Conservation (phyloP, 2,113 vertebrate species). For the Erinaceus europaeus region DNA sequence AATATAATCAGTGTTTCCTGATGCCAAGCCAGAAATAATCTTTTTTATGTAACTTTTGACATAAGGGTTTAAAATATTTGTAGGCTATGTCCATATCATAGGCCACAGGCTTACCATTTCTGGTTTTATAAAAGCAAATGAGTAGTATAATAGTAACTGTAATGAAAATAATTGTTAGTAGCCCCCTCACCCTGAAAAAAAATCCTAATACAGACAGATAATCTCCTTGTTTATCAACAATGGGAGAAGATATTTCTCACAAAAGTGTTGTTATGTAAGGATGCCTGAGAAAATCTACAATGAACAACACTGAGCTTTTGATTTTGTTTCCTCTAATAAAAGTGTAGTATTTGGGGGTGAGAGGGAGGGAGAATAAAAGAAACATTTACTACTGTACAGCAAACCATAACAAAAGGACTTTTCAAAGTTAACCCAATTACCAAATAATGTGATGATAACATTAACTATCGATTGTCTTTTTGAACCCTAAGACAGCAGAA, state of each 20-base stretch:
- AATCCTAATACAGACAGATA: neutral
- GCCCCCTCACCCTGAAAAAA: neutral
- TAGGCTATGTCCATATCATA: neutral
- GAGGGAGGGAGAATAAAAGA: too few species aligned
- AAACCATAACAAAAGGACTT: too few species aligned
- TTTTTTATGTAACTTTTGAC: neutral
- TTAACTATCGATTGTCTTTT: too few species aligned
- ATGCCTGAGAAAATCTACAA: neutral
- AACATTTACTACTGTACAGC: neutral
- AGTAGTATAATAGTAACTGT: neutral
- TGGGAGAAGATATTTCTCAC: neutral
- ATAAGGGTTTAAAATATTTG: neutral
- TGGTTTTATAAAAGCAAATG: neutral
- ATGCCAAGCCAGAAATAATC: neutral
- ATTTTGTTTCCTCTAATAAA: neutral
- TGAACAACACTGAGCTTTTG: neutral
- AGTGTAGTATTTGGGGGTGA: neutral
- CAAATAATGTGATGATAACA: too few species aligned
- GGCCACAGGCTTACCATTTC: neutral
- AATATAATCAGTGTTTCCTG: neutral
- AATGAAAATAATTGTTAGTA: neutral
- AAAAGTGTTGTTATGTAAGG: neutral
- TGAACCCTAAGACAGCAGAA: too few species aligned
- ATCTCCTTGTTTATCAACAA: neutral
- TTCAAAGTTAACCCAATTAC: too few species aligned